These are phyloP conservation scores for Conus betulinus DNA, from an alignment of 1,140 invertebrate genomes.

Conservation along the genomic window DNA sequence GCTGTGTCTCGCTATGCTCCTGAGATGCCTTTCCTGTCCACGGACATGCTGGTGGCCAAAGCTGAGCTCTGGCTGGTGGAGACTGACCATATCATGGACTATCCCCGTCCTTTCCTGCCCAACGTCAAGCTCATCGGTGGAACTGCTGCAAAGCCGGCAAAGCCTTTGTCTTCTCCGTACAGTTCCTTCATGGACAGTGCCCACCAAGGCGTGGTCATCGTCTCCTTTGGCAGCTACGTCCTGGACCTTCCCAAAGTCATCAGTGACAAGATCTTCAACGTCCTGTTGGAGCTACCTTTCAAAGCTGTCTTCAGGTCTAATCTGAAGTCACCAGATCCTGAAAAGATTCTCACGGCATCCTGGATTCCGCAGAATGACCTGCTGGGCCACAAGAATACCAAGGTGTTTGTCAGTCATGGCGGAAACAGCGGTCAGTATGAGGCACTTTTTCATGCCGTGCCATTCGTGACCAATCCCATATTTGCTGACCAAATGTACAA, in stretches of 20 bases:
- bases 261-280: constrained; percentile 32
- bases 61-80: constrained; percentile 50
- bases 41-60: constrained; percentile 22
- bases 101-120: constrained; percentile 46
- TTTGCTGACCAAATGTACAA: constrained; percentile 82
- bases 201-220: constrained; percentile 45
- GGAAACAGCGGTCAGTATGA: constrained; percentile 83
- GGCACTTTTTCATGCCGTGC: constrained; percentile 82
- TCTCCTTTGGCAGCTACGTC: constrained; percentile 47
- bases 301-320: constrained; percentile 31
- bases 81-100: constrained; percentile 51
- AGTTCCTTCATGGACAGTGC: constrained; percentile 38
- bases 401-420: constrained; percentile 84
- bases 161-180: constrained; percentile 30
- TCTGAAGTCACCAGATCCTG: constrained; percentile 27
- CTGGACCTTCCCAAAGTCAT: constrained; percentile 18
- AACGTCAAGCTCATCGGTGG: constrained; percentile 54
- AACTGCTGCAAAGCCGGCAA: constrained; percentile 35
- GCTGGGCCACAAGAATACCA: constrained; percentile 48
- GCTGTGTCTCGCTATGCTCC: constrained; percentile 10
- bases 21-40: background rate
- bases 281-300: constrained; percentile 29
- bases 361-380: constrained; percentile 48
- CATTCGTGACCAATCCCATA: constrained; percentile 84
- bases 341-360: constrained; percentile 24